phyloP scores from a whole-genome alignment of 2,113 vertebrate genomes.

The Himantopus leucocephalus region DNA sequence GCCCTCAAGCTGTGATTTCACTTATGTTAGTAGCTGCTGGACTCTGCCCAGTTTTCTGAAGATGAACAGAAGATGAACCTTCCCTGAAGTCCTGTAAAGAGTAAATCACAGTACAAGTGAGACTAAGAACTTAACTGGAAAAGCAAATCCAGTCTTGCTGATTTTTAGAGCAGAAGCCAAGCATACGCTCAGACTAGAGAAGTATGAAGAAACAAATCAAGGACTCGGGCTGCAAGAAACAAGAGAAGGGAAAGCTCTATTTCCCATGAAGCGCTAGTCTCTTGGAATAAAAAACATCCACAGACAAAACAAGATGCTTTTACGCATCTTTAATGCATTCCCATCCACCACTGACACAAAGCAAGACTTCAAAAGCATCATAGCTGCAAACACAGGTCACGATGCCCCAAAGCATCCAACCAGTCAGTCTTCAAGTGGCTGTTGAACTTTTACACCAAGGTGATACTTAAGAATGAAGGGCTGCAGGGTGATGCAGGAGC shows the following conservation, averaged over 20 bases:
- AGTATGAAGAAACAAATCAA: neutral
- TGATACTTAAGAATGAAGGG: neutral
- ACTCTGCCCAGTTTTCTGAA: neutral
- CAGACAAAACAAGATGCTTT: neutral
- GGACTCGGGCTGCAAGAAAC: too few relatives aligned
- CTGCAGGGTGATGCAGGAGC: neutral
- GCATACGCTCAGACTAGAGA: neutral
- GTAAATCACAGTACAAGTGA: neutral
- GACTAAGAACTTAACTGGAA: neutral
- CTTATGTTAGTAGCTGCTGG: neutral
- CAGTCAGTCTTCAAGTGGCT: neutral
- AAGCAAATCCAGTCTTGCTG: neutral
- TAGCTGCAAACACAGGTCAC: fast-evolving
- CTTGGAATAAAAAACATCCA: neutral
- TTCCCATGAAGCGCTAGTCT: neutral
- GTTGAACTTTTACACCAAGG: neutral
- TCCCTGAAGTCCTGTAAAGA: neutral
- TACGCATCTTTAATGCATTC: neutral
- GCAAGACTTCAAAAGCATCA: neutral
- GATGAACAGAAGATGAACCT: neutral
- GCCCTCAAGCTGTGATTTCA: neutral
- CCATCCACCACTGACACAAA: neutral
- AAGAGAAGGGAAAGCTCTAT: too few relatives aligned
- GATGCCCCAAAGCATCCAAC: neutral
- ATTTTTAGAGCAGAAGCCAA: neutral